These are phyloP conservation scores for Chaetodon auriga DNA, from an alignment of 2,113 vertebrate genomes.

Conservation along the genomic window DNA sequence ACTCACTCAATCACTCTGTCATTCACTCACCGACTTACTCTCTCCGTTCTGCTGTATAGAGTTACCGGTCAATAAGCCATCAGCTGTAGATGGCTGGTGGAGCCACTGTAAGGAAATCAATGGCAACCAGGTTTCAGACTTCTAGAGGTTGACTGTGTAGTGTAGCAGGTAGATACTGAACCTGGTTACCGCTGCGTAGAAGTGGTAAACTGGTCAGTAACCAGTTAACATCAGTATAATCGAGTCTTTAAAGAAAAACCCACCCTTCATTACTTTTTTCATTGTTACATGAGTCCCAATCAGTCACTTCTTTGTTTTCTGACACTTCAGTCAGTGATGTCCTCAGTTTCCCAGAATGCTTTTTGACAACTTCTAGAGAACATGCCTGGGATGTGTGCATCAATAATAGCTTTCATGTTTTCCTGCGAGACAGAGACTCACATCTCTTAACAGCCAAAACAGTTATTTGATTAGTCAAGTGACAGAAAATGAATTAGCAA, in stretches of 20 bases:
- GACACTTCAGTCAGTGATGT: not conserved
- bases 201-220: not conserved
- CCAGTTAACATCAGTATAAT: not conserved
- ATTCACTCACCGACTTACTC: slow-evolving; percentile 84
- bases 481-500: not conserved
- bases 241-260: slow-evolving; percentile 26
- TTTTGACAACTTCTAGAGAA: not conserved
- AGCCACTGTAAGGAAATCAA: slow-evolving; percentile 68
- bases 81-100: slow-evolving; percentile 60
- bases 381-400: not conserved
- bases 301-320: not conserved
- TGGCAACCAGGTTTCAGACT: slow-evolving; percentile 58
- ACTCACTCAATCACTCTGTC: slow-evolving; percentile 83
- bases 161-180: not conserved
- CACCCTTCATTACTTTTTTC: slow-evolving; percentile 19
- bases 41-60: slow-evolving; percentile 64
- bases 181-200: slow-evolving; percentile 5
- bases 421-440: not conserved
- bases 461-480: not conserved
- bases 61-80: slow-evolving; percentile 76
- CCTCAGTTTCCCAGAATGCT: not conserved
- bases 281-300: too few species aligned
- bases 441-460: not conserved
- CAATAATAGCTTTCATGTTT: not conserved
- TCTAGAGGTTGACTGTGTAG: slow-evolving; percentile 17